These are phyloP conservation scores for Tadarida brasiliensis DNA, from an alignment of 2,797 vertebrate genomes.

Conservation along the genomic window DNA sequence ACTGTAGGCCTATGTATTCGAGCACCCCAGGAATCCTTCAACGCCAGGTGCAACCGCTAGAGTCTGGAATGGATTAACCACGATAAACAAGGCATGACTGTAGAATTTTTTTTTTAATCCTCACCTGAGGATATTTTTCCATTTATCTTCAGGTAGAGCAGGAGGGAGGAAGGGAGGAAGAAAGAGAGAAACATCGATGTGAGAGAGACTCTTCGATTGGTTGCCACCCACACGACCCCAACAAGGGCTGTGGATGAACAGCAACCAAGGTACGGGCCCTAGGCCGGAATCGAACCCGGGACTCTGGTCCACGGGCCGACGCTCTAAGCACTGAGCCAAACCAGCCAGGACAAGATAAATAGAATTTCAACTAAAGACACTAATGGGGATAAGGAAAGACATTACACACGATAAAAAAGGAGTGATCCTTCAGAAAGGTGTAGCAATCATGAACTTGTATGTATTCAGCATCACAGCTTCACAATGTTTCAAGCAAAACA, in stretches of 20 bases:
- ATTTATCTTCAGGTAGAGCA: background rate
- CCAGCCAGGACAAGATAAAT: background rate
- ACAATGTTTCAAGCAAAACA: slow-evolving; percentile 48
- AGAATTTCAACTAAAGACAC: slow-evolving; percentile 25
- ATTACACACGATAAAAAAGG: background rate
- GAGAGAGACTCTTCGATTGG: background rate
- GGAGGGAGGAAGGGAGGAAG: background rate
- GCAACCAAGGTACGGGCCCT: background rate
- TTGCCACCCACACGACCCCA: background rate
- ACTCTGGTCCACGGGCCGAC: background rate
- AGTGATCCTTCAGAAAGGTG: background rate
- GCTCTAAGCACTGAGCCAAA: background rate
- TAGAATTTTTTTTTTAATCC: background rate
- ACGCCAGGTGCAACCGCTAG: too few species aligned
- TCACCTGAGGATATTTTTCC: background rate
- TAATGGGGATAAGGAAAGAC: background rate
- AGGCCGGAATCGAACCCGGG: background rate
- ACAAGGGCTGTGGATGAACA: background rate
- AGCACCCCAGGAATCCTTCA: too few species aligned
- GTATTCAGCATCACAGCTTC: background rate
- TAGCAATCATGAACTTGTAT: background rate
- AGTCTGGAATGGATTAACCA: too few species aligned
- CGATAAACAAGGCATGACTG: too few species aligned
- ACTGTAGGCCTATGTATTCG: too few species aligned
- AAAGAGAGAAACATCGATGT: background rate